phyloP scores from a whole-genome alignment of 2,888 invertebrate species.

The Stegophylla sp. region DNA sequence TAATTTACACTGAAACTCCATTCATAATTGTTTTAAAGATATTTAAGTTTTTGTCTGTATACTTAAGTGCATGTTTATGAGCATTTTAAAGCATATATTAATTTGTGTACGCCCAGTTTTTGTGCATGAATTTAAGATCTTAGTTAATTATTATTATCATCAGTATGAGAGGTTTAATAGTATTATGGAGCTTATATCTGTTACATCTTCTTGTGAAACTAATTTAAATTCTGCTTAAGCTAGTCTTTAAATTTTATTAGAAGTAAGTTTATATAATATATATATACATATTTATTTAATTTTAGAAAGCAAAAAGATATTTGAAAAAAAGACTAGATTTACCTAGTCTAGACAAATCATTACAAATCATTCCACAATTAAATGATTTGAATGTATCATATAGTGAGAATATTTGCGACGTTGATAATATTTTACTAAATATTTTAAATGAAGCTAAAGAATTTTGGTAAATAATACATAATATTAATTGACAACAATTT shows the following conservation, averaged over 20 bases:
- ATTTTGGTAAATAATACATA: conserved; percentile 32
- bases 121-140: no score
- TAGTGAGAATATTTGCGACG: not conserved
- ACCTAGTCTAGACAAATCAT: not conserved
- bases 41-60: no score
- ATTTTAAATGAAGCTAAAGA: conserved; percentile 22
- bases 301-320: conserved; percentile 25
- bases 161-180: no score
- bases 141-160: no score
- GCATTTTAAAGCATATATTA: no score
- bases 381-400: conserved; percentile 22
- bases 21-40: no score
- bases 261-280: not conserved
- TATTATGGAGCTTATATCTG: no score
- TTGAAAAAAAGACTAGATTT: conserved; percentile 1
- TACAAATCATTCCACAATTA: not conserved
- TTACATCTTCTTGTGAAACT: no score
- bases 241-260: not conserved
- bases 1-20: no score
- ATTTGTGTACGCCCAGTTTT: no score
- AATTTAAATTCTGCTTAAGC: no score
- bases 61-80: no score
- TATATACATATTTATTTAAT: not conserved
- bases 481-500: not conserved
- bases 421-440: conserved; percentile 11